Evolutionary conservation across 1,140 invertebrate species (phyloP).

Genomic region (Subanguina moxae): DNA sequence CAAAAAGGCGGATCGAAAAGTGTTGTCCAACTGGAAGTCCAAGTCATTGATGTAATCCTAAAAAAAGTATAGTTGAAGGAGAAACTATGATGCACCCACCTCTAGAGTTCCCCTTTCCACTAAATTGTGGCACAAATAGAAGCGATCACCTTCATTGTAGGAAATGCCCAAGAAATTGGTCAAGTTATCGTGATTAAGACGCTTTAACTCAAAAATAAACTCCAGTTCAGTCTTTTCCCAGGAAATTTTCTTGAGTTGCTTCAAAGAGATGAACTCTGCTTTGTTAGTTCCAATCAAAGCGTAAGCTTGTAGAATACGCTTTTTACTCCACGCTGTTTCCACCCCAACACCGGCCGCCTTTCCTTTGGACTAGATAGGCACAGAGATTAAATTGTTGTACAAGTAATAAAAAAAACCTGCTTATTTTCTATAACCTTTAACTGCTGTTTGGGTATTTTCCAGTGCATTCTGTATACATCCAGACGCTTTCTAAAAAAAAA

Average conservation of each 20-base stretch:
- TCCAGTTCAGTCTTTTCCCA: conserved; percentile 45
- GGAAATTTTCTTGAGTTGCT: conserved; percentile 43
- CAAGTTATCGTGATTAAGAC: conserved; percentile 48
- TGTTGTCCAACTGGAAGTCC: conserved; percentile 51
- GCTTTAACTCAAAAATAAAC: conserved; percentile 47
- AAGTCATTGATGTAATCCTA: conserved; percentile 51
- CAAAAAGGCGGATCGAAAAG: conserved; percentile 40
- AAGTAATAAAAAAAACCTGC: conserved; percentile 17
- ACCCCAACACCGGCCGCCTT: conserved; percentile 28
- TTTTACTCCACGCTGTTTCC: conserved; percentile 36
- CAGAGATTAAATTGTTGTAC: too few species aligned
- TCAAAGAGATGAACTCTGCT: conserved; percentile 50
- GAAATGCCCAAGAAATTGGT: conserved; percentile 42
- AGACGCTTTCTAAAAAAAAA: conserved; percentile 34
- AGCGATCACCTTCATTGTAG: conserved; percentile 49
- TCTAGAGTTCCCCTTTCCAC: conserved; percentile 52
- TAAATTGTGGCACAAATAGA: conserved; percentile 48
- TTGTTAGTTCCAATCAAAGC: conserved; percentile 47
- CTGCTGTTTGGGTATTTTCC: conserved; percentile 34
- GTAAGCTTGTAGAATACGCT: conserved; percentile 40
- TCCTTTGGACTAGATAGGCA: conserved; percentile 37
- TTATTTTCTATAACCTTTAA: conserved; percentile 49
- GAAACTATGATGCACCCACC: conserved; percentile 17
- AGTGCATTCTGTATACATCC: conserved; percentile 45
- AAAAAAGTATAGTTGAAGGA: conserved; percentile 14